These are phyloP conservation scores for Drosophila ezoana DNA, from an alignment of 2,888 invertebrate species.

Conservation along the genomic window DNA sequence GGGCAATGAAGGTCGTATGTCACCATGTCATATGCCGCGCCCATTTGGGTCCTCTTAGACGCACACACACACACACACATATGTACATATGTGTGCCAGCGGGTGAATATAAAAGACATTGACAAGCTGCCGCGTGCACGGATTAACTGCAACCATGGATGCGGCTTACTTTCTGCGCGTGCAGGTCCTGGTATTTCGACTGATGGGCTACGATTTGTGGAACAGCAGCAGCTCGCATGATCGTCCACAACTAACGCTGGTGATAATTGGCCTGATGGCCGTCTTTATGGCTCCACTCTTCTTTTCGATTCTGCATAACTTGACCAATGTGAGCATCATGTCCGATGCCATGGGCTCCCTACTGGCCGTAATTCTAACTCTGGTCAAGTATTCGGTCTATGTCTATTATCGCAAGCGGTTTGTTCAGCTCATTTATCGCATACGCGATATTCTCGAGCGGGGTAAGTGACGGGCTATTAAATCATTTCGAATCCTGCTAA, in stretches of 20 bases:
- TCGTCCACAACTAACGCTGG: constrained; percentile 29
- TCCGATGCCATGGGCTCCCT: constrained; percentile 50
- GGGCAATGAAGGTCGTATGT: constrained; percentile 11
- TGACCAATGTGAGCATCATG: constrained; percentile 48
- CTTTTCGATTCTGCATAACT: constrained; percentile 19
- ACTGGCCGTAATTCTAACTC: constrained; percentile 32
- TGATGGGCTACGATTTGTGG: constrained; percentile 59
- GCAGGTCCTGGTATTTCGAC: constrained; percentile 44
- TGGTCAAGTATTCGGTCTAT: constrained; percentile 50
- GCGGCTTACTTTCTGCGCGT: constrained; percentile 46
- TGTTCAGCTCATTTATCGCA: constrained; percentile 48
- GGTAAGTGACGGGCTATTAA: constrained; percentile 36
- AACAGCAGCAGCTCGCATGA: constrained; percentile 27
- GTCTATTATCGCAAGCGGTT: constrained; percentile 50
- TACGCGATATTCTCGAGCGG: constrained; percentile 41
- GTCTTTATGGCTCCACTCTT: constrained; percentile 37
- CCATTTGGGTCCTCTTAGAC: not conserved
- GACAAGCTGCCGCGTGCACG: not conserved
- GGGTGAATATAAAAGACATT: constrained; percentile 28
- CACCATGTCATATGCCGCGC: constrained; percentile 10
- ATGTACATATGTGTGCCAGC: not conserved
- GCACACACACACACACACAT: not conserved
- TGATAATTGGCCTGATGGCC: constrained; percentile 25
- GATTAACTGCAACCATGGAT: constrained; percentile 22
- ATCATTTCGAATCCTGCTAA: not conserved